Percentiles rank a stretch among this genome's conserved stretches.
Evolutionary conservation across 2,888 invertebrate species (phyloP).

Genomic region (Tetragonisca angustula): DNA sequence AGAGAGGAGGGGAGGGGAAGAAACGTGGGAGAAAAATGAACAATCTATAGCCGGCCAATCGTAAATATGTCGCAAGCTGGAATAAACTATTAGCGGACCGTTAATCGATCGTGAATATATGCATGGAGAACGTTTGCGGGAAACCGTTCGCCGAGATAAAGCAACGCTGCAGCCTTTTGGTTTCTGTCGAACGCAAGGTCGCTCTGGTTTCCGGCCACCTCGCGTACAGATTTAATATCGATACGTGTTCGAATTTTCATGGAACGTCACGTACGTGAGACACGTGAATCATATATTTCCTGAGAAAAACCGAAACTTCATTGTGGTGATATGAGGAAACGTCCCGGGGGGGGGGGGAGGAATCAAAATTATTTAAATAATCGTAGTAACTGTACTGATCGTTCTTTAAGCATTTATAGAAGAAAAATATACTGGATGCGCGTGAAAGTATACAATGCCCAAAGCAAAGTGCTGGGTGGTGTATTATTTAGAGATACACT

Average conservation of each 20-base stretch:
- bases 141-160: conserved; percentile 33
- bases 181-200: conserved; percentile 42
- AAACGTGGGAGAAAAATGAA: too few species aligned
- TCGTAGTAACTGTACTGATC: neutral
- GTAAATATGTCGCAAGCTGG: conserved; percentile 32
- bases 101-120: conserved; percentile 54
- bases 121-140: conserved; percentile 12
- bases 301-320: neutral
- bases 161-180: conserved; percentile 16
- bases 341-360: neutral
- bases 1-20: neutral
- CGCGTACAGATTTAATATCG: neutral
- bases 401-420: neutral
- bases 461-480: too few species aligned
- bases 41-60: conserved; percentile 19
- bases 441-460: too few species aligned
- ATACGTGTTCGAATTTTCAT: neutral
- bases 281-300: neutral
- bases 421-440: too few species aligned
- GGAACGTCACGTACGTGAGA: neutral
- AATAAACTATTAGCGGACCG: conserved; percentile 51
- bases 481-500: too few species aligned
- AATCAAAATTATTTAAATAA: neutral
- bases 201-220: neutral
- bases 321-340: neutral